Conservation (phyloP, 2,888 invertebrate genomes). For the Gymnoscelis rufifasciata region DNA sequence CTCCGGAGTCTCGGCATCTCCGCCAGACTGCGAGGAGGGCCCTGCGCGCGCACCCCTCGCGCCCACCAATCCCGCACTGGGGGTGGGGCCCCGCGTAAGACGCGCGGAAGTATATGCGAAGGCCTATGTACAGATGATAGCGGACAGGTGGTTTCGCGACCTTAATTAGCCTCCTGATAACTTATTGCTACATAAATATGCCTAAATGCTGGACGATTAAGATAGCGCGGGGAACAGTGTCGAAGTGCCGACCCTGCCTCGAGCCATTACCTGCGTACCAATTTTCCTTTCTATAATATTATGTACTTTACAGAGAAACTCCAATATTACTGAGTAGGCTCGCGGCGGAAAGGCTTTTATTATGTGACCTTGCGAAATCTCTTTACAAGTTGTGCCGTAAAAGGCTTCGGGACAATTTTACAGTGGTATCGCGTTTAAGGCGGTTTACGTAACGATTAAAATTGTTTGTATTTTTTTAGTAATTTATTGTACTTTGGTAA, state of each 20-base stretch:
- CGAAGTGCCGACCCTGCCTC: conserved; percentile 43
- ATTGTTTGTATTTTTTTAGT: not conserved
- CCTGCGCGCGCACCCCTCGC: conserved; percentile 67
- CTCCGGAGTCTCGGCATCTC: conserved; percentile 63
- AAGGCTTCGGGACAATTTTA: conserved; percentile 18
- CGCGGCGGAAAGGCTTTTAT: conserved; percentile 35
- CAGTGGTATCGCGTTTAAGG: conserved; percentile 8
- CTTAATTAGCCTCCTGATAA: conserved; percentile 77
- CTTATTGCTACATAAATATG: conserved; percentile 75
- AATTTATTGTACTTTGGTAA: too few relatives aligned
- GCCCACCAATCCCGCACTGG: conserved; percentile 62
- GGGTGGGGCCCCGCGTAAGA: conserved; percentile 76
- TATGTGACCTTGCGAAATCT: conserved; percentile 28
- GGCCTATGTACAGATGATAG: conserved; percentile 78
- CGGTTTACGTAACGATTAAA: not conserved
- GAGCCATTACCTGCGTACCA: conserved; percentile 43
- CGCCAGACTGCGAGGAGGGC: conserved; percentile 67
- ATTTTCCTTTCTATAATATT: conserved; percentile 45
- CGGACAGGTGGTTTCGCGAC: conserved; percentile 78
- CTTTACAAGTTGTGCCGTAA: conserved; percentile 25
- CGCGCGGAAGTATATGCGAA: conserved; percentile 78
- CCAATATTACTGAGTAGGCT: conserved; percentile 36
- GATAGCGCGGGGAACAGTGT: conserved; percentile 58
- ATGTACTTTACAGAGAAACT: conserved; percentile 45
- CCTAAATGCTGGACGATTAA: conserved; percentile 67